phyloP scores from a whole-genome alignment of 2,113 vertebrate genomes.

The Bujurquina vittata region DNA sequence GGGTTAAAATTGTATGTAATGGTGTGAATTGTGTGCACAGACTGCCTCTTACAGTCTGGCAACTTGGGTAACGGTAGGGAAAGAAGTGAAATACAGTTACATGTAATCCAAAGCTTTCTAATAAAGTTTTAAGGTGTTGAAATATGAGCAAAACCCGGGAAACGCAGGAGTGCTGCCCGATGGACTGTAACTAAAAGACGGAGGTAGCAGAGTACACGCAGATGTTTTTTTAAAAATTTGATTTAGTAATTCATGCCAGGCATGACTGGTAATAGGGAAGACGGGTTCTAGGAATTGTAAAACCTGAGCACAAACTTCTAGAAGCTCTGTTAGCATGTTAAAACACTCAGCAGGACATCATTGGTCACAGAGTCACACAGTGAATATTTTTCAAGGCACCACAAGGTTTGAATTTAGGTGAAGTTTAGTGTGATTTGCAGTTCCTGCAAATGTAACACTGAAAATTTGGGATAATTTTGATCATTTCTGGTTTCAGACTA shows the following conservation, averaged over 20 bases:
- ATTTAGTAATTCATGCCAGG: no score
- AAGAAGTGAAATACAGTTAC: no score
- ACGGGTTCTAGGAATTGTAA: no score
- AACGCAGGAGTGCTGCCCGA: neutral
- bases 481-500: neutral
- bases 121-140: neutral
- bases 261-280: no score
- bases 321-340: no score
- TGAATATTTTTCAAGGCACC: no score
- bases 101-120: neutral
- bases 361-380: neutral
- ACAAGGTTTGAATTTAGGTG: neutral
- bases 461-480: neutral
- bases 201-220: no score
- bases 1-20: neutral
- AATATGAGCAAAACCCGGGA: no score
- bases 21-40: neutral
- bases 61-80: no score
- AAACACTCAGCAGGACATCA: neutral
- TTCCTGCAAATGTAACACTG: neutral
- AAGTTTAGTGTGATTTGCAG: neutral
- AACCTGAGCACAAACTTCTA: no score
- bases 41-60: neutral
- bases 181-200: neutral
- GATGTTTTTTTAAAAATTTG: no score